A percentile compares a stretch with the other conserved stretches of the same genome.
These are phyloP conservation scores for Halisarca cf. caerulea DNA, from an alignment of 37 sponge, comb jelly and placozoan genomes.

Conservation along the genomic window DNA sequence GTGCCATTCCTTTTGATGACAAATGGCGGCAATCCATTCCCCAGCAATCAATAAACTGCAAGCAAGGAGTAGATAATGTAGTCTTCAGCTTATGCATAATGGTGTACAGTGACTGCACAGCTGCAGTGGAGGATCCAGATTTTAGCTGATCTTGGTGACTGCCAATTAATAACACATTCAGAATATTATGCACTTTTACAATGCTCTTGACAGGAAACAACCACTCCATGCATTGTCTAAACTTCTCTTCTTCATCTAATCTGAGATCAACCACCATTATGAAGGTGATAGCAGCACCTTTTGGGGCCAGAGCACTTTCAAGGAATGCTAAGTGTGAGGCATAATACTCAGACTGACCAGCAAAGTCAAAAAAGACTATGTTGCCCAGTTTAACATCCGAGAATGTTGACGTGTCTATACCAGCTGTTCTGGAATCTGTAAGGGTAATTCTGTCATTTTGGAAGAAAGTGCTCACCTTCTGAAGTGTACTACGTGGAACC, in stretches of 20 bases:
- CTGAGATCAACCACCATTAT: constrained; percentile 6
- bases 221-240: not conserved
- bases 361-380: not conserved
- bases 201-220: not conserved
- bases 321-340: not conserved
- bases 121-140: not conserved
- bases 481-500: too few species aligned
- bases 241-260: not conserved
- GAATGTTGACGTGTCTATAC: not conserved
- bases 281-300: not conserved
- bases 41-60: constrained; percentile 4
- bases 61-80: too few species aligned
- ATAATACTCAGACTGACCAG: constrained; percentile 6
- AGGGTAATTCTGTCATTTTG: too few species aligned
- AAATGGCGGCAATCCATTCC: not conserved
- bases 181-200: not conserved
- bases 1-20: not conserved
- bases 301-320: not conserved
- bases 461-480: too few species aligned
- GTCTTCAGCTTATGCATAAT: not conserved
- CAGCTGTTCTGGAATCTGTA: constrained; percentile 18
- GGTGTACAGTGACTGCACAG: not conserved
- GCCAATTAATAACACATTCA: not conserved
- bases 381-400: not conserved
- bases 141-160: not conserved